Percentiles rank a stretch among this genome's conserved stretches.
phyloP scores from a whole-genome alignment of 2,113 vertebrate species.

The Pterocles orientalis region DNA sequence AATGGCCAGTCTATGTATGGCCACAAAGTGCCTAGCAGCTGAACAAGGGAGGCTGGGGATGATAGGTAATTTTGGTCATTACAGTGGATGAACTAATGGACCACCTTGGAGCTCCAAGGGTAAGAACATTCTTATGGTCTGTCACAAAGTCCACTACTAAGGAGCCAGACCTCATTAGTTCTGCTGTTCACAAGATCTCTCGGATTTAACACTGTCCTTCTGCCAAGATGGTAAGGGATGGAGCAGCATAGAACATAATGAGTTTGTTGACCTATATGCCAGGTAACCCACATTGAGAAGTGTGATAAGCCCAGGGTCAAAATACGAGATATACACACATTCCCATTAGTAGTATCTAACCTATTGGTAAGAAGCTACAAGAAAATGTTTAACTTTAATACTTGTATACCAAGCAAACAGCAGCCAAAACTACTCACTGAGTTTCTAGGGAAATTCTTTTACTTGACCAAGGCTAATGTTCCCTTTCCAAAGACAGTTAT shows the following conservation, averaged over 20 bases:
- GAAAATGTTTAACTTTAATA: not conserved
- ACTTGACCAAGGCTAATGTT: not conserved
- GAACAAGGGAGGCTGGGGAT: not conserved
- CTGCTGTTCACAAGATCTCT: not conserved
- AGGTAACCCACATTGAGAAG: not conserved
- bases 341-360: not conserved
- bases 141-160: not conserved
- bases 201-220: not conserved
- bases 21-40: not conserved
- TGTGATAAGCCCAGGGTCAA: not conserved
- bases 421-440: not conserved
- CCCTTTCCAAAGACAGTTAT: not conserved
- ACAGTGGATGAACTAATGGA: not conserved
- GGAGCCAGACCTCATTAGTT: not conserved
- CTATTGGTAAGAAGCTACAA: not conserved
- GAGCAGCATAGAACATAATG: not conserved
- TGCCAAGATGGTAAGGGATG: fast-evolving
- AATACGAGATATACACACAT: not conserved
- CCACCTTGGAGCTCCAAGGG: not conserved
- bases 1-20: not conserved
- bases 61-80: not conserved
- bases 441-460: not conserved
- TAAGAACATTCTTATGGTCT: not conserved
- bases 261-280: not conserved
- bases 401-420: not conserved